Conservation (phyloP, 2,888 invertebrate genomes). For the Drosophila eohydei region DNA sequence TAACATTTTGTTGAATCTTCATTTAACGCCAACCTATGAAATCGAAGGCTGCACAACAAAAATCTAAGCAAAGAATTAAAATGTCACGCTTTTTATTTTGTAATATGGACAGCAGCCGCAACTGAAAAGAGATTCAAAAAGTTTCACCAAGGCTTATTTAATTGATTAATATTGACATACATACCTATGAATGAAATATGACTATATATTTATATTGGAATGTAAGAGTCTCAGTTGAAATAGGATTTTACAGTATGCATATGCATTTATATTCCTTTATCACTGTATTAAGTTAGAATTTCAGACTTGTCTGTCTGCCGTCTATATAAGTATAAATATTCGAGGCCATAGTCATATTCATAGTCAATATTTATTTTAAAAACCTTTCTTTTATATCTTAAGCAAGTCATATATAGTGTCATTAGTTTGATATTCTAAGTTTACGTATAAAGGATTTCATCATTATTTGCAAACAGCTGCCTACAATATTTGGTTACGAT, state of each 20-base stretch:
- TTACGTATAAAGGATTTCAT: slow-evolving; percentile 16
- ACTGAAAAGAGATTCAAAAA: slow-evolving; percentile 5
- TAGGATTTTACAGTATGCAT: background rate
- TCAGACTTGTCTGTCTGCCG: background rate
- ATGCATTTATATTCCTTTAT: background rate
- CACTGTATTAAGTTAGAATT: too few relatives aligned
- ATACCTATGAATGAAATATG: background rate
- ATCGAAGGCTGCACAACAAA: slow-evolving; percentile 6
- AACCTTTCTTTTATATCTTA: background rate
- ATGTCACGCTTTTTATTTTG: slow-evolving; percentile 38
- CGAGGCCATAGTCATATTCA: background rate
- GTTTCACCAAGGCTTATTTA: slow-evolving; percentile 6
- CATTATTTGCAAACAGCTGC: slow-evolving; percentile 14
- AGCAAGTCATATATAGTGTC: background rate
- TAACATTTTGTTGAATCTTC: slow-evolving; percentile 25
- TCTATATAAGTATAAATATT: background rate
- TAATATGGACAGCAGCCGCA: background rate
- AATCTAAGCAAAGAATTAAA: slow-evolving; percentile 33
- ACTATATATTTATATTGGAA: background rate
- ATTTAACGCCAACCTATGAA: slow-evolving; percentile 41
- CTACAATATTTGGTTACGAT: slow-evolving; percentile 7
- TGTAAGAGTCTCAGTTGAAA: background rate
- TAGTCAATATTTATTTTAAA: background rate
- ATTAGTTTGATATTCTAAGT: background rate
- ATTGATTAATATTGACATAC: background rate